These are phyloP conservation scores for Lipophrys pholis DNA, from an alignment of 2,113 vertebrate genomes.

Conservation along the genomic window DNA sequence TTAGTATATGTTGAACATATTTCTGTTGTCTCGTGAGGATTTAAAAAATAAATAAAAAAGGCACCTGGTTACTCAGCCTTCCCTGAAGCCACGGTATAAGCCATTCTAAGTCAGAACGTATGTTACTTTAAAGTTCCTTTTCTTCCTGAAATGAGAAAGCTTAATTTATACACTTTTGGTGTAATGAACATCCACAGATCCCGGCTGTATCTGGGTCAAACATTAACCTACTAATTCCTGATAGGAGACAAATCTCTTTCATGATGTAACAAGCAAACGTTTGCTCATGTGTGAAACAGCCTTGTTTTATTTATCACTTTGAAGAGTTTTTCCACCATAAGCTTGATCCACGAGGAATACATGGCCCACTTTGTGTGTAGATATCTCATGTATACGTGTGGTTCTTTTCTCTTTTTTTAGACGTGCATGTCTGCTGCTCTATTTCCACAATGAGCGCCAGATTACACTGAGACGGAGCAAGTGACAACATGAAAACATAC, in stretches of 20 bases:
- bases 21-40: constrained; percentile 27
- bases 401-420: not conserved
- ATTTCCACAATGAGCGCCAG: not conserved
- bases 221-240: constrained; percentile 60
- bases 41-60: not conserved
- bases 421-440: not conserved
- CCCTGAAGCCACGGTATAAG: constrained; percentile 13
- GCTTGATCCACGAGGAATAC: constrained; percentile 59
- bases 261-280: constrained; percentile 66
- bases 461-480: constrained; percentile 1
- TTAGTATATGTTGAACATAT: constrained; percentile 5
- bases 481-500: constrained; percentile 33
- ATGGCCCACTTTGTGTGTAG: constrained; percentile 55
- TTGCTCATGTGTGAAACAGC: constrained; percentile 60
- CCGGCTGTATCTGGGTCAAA: constrained; percentile 62
- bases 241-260: constrained; percentile 70
- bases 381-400: constrained; percentile 1
- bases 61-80: constrained; percentile 9
- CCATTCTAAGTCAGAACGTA: constrained; percentile 1
- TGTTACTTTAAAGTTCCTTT: constrained; percentile 39
- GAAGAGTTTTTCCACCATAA: constrained; percentile 62
- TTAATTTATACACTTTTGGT: constrained; percentile 67
- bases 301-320: constrained; percentile 72
- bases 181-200: constrained; percentile 45
- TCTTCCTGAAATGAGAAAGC: constrained; percentile 43